Conservation (phyloP, 2,888 invertebrate species). For the Cheilosia soror region DNA sequence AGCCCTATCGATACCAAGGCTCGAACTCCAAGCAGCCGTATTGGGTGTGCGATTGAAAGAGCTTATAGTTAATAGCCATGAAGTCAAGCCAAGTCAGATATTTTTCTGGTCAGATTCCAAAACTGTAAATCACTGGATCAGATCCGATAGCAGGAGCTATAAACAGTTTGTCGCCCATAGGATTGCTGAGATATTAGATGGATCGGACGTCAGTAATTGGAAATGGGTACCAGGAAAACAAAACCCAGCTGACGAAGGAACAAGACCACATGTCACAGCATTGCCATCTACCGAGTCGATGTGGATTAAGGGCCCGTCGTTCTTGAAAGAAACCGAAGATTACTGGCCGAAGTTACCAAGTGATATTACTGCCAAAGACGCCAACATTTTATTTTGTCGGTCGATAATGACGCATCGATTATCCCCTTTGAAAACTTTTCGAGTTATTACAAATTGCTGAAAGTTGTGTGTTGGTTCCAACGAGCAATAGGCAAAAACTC, state of each 20-base stretch:
- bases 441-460: slow-evolving; percentile 39
- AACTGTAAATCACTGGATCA: slow-evolving; percentile 55
- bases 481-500: too few species aligned
- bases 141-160: slow-evolving; percentile 47
- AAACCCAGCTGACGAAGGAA: slow-evolving; percentile 6
- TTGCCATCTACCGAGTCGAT: slow-evolving; percentile 6
- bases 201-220: slow-evolving; percentile 70
- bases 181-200: slow-evolving; percentile 74
- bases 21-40: too few species aligned
- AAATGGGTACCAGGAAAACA: slow-evolving; percentile 72
- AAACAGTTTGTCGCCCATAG: slow-evolving; percentile 74
- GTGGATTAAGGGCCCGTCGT: not conserved
- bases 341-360: not conserved
- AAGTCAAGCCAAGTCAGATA: not conserved
- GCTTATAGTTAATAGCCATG: not conserved
- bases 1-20: too few species aligned
- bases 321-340: not conserved
- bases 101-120: slow-evolving; percentile 38
- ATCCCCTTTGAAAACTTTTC: slow-evolving; percentile 36
- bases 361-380: not conserved
- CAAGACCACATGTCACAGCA: slow-evolving; percentile 3
- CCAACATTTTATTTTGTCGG: not conserved
- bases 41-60: too few species aligned
- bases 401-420: slow-evolving; percentile 6
- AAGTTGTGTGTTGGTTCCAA: too few species aligned